phyloP scores from a whole-genome alignment of 2,888 invertebrate genomes.

The Sinotaia quadrata region DNA sequence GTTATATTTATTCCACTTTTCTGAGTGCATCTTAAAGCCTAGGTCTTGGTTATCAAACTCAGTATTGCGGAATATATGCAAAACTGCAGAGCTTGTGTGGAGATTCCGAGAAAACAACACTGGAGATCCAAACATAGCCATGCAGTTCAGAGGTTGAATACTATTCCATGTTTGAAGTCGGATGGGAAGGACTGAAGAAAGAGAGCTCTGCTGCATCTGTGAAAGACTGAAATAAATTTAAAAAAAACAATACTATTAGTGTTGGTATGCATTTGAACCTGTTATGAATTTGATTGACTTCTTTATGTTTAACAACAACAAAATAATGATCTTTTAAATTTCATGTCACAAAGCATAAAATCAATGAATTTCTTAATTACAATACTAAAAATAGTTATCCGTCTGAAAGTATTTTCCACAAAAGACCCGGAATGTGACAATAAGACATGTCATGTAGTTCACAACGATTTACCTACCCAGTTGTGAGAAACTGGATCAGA shows the following conservation, averaged over 20 bases:
- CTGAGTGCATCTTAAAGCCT: conserved; percentile 28
- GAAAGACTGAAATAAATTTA: background rate
- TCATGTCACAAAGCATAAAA: too few species aligned
- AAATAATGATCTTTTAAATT: too few species aligned
- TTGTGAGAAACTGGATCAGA: too few species aligned
- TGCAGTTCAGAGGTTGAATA: too few species aligned
- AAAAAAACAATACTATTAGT: background rate
- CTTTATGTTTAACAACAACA: too few species aligned
- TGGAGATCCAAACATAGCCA: too few species aligned
- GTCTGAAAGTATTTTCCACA: too few species aligned
- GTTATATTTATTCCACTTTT: conserved; percentile 74
- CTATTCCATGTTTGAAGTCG: background rate
- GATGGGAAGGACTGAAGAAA: background rate
- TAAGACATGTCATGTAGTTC: too few species aligned
- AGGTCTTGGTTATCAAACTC: conserved; percentile 34
- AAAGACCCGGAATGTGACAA: too few species aligned
- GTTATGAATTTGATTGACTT: background rate
- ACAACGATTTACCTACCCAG: too few species aligned
- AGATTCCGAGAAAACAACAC: background rate
- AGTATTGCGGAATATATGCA: conserved; percentile 33
- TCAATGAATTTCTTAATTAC: too few species aligned
- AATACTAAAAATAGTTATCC: too few species aligned
- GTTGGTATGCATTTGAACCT: background rate
- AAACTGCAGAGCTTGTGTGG: background rate
- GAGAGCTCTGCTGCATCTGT: background rate